Evolutionary conservation across 2,888 invertebrate species (phyloP), one percentile per base, ranked within the genome.

Genomic region (Cantharis nigra): DNA sequence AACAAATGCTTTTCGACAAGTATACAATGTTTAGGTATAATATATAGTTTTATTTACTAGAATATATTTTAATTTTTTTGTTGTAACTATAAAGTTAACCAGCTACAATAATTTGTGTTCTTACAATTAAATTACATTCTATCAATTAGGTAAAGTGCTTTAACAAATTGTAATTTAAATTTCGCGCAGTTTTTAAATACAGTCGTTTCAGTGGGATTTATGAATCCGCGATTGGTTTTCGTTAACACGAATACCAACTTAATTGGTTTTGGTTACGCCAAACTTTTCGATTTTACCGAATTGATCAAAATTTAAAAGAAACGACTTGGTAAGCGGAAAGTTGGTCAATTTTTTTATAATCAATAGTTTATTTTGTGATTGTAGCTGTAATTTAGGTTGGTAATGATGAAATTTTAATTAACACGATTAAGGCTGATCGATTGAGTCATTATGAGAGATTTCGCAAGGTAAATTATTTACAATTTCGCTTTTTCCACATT

Each of bases 1-100:
- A 74, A 74, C 74, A 74, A 74, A 74, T 74, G 74, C 74, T 26
- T 28, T 63, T 69, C 62, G 20, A 69, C 65, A 67, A 67, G 65
- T 67, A 67, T 67, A 67, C 65, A 67, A 67, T 67, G 26, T 67
- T 67, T 67, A 67, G 20, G 20, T 67, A 67, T 67, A 49, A 23
- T 67, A 67, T 67, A 64, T 64, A 64, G 20, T 67, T 67, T 67
- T 67, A 67, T 67, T 20, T 64, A 64, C 49, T 49, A 20, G 64
- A n/a, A 67, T 67, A 67, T 67, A 67, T 23, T 67, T n/a, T 23
- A 67, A 64, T 49, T 49, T 49, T 49, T 49, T 49, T 49, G 49
- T 49, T 64, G 64, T 20, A 67, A 23, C 65, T 67, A 67, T 67
- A 20, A 67, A 67, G 65, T 67, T 67, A 67, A 67, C 23, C 23